A percentile compares a stretch with the other conserved stretches of the same genome.
These are phyloP conservation scores for Melanostoma mellinum DNA, from an alignment of 2,888 invertebrate species.

Conservation along the genomic window DNA sequence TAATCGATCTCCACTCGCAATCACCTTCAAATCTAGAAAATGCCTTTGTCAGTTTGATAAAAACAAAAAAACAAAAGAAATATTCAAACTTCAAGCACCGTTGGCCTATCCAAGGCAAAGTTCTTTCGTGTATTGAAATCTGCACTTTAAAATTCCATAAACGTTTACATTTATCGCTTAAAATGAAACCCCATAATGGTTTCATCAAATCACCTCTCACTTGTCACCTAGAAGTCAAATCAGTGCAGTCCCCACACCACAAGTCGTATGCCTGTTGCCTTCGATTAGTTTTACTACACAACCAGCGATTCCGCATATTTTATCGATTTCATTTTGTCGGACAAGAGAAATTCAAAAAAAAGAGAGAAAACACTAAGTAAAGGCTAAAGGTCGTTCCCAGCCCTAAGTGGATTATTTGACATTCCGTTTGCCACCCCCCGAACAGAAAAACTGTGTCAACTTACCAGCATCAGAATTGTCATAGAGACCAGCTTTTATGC, in stretches of 20 bases:
- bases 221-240: constrained; percentile 38
- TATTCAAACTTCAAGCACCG: neutral
- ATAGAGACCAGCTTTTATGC: constrained; percentile 88
- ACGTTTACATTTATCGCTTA: constrained; percentile 25
- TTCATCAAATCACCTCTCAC: constrained; percentile 33
- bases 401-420: constrained; percentile 68
- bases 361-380: constrained; percentile 26
- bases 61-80: constrained; percentile 7
- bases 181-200: constrained; percentile 46
- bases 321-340: constrained; percentile 62
- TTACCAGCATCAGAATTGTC: constrained; percentile 86
- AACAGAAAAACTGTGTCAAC: constrained; percentile 62
- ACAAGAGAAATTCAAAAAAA: constrained; percentile 14
- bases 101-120: constrained; percentile 22
- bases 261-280: constrained; percentile 46
- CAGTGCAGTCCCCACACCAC: constrained; percentile 31
- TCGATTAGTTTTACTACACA: constrained; percentile 59
- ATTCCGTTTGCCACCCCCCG: constrained; percentile 46
- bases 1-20: neutral
- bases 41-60: neutral
- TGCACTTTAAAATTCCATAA: neutral
- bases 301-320: constrained; percentile 27
- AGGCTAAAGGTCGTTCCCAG: constrained; percentile 59
- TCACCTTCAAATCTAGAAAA: constrained; percentile 14
- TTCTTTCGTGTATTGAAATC: neutral